Evolutionary conservation across 1,140 invertebrate species (phyloP), one percentile per base, ranked within the genome.

Genomic region (Papilio polyxenes): DNA sequence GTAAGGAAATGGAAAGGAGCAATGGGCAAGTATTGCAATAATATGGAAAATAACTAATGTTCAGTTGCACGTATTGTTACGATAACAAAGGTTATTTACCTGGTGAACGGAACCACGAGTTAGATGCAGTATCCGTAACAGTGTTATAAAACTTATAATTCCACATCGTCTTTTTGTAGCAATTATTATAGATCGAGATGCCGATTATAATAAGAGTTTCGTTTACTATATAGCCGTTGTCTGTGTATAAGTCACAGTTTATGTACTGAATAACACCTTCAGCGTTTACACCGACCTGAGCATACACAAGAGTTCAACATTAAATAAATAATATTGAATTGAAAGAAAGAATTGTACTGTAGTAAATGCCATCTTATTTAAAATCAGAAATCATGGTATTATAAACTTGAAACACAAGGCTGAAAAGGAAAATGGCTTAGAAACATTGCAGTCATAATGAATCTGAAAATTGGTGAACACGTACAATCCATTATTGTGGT

Each of bases 231-330:
- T 86, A 94, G 0, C 97, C 97, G 7, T 93, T 89, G 88, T 97
- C 96, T 84, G 95, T 92, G 87, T 95, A 96, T 20, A 96, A 90
- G 1, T 94, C 92, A 9, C 91, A 90, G 78, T 96, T 93, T 8
- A 97, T 82, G 62, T 95, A 95, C 59, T 96, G 95, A 23, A 97
- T 96, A 74, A 95, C 93, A 11, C 96, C 97, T 4, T 92, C 87
- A 5, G 95, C 91, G 87, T 97, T 94, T 2, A 96, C 95, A 2
- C 95, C 96, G n/a, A 96, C 92, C 89, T 91, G 23, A 75, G 5
- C 13, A 72, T 37, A 40, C 4, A 72, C 9, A 15, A n/a, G n/a
- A 20, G 6, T 59, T 20, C 7, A 20, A 59, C 40, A 44, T 44
- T 44, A 59, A 59, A 20, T 20, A 20, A 59, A 9, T 9, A 20